These are phyloP conservation scores for Daboia siamensis DNA, from an alignment of 2,113 vertebrate genomes.

Conservation along the genomic window DNA sequence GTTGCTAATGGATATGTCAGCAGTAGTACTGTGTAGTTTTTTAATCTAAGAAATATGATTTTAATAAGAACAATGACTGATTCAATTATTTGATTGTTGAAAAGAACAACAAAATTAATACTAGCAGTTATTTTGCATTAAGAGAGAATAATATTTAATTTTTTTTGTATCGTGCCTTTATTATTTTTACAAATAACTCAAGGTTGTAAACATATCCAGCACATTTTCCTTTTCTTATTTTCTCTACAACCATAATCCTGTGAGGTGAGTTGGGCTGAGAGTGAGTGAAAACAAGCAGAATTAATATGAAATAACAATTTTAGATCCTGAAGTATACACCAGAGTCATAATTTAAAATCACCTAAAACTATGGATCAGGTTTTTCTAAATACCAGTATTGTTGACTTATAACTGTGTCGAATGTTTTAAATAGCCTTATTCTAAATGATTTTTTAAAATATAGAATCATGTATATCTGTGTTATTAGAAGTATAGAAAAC, in stretches of 20 bases:
- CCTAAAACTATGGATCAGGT: neutral
- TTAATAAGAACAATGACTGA: neutral
- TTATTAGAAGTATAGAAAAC: neutral
- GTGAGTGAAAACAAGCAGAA: neutral
- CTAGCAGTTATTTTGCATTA: conserved; percentile 28
- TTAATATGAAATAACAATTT: neutral
- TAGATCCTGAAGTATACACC: neutral
- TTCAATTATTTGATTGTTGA: neutral
- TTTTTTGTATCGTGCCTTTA: neutral
- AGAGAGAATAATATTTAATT: conserved; percentile 16
- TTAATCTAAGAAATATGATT: conserved; percentile 26
- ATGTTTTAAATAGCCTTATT: neutral
- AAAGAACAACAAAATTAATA: conserved; percentile 15
- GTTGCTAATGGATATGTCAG: conserved; percentile 3
- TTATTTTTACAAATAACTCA: neutral
- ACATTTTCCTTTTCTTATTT: neutral
- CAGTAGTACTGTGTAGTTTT: neutral
- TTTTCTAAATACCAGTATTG: neutral
- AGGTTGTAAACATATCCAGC: neutral
- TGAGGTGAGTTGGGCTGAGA: neutral
- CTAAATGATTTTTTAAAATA: neutral
- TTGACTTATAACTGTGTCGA: neutral
- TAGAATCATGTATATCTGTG: neutral
- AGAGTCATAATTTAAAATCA: neutral
- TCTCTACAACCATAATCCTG: neutral